Evolutionary conservation across 2,113 vertebrate genomes (phyloP).

Genomic region (Psophia crepitans): DNA sequence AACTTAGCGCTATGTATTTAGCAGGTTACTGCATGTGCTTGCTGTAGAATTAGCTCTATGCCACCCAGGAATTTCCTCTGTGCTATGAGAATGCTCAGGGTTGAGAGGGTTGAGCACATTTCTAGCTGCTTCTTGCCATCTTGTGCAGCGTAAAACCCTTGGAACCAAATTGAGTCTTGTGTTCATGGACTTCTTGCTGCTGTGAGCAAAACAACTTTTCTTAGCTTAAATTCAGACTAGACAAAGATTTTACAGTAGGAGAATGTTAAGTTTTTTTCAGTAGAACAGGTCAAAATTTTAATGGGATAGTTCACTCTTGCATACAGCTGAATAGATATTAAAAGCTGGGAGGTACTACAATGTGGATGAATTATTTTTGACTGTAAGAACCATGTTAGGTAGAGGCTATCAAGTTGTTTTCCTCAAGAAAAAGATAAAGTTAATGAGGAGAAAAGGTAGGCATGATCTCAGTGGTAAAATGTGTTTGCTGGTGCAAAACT

Average conservation of each 20-base stretch:
- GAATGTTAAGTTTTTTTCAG: not conserved
- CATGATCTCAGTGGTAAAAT: not conserved
- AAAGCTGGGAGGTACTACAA: not conserved
- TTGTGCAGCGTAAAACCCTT: not conserved
- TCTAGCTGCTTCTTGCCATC: not conserved
- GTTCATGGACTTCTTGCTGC: not conserved
- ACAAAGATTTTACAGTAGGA: not conserved
- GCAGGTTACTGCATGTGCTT: not conserved
- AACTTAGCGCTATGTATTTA: not conserved
- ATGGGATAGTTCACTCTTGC: not conserved
- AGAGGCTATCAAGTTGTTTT: not conserved
- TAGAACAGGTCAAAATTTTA: not conserved
- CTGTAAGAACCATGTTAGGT: not conserved
- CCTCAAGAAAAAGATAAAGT: not conserved
- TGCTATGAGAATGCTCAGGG: not conserved
- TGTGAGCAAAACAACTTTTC: not conserved
- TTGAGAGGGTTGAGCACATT: not conserved
- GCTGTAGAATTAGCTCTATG: not conserved
- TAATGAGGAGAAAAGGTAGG: not conserved
- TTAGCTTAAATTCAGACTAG: not conserved
- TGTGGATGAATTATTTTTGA: not conserved
- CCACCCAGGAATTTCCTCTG: not conserved
- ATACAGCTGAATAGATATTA: not conserved
- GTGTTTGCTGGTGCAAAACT: conserved; percentile 10
- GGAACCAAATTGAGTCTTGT: not conserved